phyloP scores from a whole-genome alignment of 2,888 invertebrate species.

The Dromius quadrimaculatus region DNA sequence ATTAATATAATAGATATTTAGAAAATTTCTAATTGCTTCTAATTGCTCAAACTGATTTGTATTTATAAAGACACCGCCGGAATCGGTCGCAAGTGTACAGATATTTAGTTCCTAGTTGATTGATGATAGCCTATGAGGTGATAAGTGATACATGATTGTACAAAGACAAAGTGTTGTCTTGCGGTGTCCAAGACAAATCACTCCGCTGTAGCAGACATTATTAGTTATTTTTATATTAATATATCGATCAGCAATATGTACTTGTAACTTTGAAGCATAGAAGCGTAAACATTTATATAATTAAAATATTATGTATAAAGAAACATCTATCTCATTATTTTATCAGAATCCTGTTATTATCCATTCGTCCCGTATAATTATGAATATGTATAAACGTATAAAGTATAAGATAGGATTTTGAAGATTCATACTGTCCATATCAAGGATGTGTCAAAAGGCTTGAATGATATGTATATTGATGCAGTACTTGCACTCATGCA shows the following conservation, averaged over 20 bases:
- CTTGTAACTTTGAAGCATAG: conserved; percentile 48
- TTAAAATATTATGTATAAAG: conserved; percentile 52
- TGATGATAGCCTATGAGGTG: conserved; percentile 50
- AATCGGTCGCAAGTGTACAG: conserved; percentile 50
- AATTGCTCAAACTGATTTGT: conserved; percentile 51
- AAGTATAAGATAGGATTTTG: too few species aligned
- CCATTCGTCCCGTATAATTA: too few species aligned
- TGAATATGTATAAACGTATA: too few species aligned
- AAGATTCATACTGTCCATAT: too few species aligned
- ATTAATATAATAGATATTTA: conserved; percentile 49
- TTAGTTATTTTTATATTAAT: conserved; percentile 49
- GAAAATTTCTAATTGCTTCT: conserved; percentile 48
- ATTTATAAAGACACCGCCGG: conserved; percentile 51
- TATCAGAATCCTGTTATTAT: too few species aligned
- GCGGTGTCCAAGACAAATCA: conserved; percentile 52
- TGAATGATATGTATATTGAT: too few species aligned
- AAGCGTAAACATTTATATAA: conserved; percentile 49
- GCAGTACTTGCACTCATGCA: too few species aligned
- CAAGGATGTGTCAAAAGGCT: too few species aligned
- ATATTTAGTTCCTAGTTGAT: conserved; percentile 45
- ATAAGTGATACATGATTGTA: conserved; percentile 51
- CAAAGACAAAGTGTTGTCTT: conserved; percentile 47
- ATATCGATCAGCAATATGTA: conserved; percentile 49
- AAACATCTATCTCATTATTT: conserved; percentile 3
- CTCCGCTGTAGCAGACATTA: conserved; percentile 50